Conservation (phyloP, 2,113 vertebrate species). For the Otus sunia region DNA sequence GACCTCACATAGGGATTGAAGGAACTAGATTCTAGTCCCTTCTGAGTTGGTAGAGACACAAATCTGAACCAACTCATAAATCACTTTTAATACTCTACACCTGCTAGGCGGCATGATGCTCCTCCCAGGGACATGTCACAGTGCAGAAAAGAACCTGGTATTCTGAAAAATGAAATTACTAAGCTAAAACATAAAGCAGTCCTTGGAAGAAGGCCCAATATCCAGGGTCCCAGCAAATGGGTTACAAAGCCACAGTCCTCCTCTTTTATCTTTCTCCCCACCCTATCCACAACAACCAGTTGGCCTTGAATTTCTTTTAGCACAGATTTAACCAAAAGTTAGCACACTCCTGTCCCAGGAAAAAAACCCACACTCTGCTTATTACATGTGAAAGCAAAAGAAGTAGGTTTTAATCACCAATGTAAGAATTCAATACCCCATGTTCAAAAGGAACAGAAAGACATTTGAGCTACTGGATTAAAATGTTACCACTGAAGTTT, state of each 20-base stretch:
- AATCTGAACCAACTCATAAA: not conserved
- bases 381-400: not conserved
- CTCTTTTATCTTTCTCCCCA: not conserved
- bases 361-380: not conserved
- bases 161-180: not conserved
- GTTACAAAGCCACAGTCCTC: not conserved
- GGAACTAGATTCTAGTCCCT: not conserved
- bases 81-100: not conserved
- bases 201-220: not conserved
- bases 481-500: not conserved
- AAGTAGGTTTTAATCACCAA: not conserved
- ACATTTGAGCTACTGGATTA: not conserved
- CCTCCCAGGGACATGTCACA: not conserved
- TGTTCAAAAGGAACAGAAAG: not conserved
- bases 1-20: not conserved
- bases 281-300: not conserved
- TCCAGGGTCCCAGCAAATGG: not conserved
- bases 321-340: not conserved
- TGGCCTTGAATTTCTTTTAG: not conserved
- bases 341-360: not conserved
- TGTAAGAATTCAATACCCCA: not conserved
- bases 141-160: not conserved
- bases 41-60: fast-evolving
- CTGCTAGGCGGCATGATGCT: not conserved
- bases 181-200: not conserved